These are phyloP conservation scores for Carduelis carduelis DNA, from an alignment of 2,797 vertebrate species.

Conservation along the genomic window DNA sequence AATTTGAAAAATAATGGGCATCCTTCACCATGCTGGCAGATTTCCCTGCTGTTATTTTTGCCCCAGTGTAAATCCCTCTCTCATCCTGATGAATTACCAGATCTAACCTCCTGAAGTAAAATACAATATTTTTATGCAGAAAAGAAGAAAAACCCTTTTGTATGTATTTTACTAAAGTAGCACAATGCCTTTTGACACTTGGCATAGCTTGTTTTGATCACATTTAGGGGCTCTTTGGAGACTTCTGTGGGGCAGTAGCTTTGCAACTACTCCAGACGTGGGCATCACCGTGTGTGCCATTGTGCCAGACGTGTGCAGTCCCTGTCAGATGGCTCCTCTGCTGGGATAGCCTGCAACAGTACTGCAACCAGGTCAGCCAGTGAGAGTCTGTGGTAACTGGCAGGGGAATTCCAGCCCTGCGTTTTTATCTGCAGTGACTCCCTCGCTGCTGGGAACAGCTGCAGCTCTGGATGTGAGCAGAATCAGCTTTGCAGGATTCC, in stretches of 20 bases:
- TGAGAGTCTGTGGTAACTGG: background rate
- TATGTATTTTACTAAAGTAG: background rate
- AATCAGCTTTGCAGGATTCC: background rate
- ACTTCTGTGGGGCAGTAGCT: background rate
- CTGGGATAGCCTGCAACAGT: background rate
- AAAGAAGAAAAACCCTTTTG: background rate
- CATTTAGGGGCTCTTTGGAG: background rate
- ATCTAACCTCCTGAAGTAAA: background rate
- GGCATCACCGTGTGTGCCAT: accelerated
- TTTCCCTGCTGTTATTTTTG: background rate
- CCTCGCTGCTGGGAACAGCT: background rate
- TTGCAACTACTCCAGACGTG: background rate
- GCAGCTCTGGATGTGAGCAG: background rate
- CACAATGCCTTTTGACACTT: background rate
- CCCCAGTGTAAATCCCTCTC: accelerated
- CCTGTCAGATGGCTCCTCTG: background rate
- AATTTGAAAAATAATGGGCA: background rate
- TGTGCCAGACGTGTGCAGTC: accelerated
- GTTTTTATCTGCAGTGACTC: background rate
- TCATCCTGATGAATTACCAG: background rate
- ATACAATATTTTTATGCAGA: background rate
- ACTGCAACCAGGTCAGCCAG: background rate
- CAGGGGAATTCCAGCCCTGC: background rate
- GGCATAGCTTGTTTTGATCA: background rate
- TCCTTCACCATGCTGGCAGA: background rate